Evolutionary conservation across 2,888 invertebrate species (phyloP).

Genomic region (Asteroscopus sphinx): DNA sequence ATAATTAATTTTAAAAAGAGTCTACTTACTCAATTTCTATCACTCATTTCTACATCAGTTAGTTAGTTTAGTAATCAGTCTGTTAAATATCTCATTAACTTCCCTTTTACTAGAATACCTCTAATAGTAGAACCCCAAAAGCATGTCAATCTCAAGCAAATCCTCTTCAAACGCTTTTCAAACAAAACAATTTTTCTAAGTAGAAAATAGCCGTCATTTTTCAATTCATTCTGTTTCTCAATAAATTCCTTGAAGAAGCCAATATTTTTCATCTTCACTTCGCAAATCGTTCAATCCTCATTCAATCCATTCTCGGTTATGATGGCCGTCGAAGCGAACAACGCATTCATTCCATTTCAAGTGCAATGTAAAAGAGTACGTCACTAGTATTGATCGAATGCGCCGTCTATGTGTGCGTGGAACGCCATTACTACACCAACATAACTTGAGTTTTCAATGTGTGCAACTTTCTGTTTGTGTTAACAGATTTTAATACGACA

Average conservation of each 20-base stretch:
- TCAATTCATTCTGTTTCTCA: constrained; percentile 9
- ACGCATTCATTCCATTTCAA: constrained; percentile 49
- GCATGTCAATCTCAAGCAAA: too few species aligned
- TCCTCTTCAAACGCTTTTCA: too few species aligned
- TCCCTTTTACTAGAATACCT: too few species aligned
- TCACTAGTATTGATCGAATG: constrained; percentile 60
- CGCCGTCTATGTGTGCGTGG: constrained; percentile 53
- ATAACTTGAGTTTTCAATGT: constrained; percentile 36
- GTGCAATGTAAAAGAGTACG: constrained; percentile 48
- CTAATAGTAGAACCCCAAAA: too few species aligned
- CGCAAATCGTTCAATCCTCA: constrained; percentile 45
- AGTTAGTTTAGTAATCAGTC: too few species aligned
- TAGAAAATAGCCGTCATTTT: constrained; percentile 28
- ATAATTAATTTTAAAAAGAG: too few species aligned
- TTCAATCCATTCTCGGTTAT: constrained; percentile 32
- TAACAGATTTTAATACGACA: constrained; percentile 30
- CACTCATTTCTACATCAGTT: too few species aligned
- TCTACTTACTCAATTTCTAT: too few species aligned
- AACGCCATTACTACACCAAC: constrained; percentile 28
- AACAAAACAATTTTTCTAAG: neutral
- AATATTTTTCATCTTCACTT: constrained; percentile 42
- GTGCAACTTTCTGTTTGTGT: constrained; percentile 25
- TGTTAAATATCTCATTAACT: too few species aligned
- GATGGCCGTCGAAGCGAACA: constrained; percentile 50
- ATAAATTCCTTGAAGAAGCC: constrained; percentile 36